phyloP scores from a whole-genome alignment of 2,797 vertebrate species.

The Staurois parvus region DNA sequence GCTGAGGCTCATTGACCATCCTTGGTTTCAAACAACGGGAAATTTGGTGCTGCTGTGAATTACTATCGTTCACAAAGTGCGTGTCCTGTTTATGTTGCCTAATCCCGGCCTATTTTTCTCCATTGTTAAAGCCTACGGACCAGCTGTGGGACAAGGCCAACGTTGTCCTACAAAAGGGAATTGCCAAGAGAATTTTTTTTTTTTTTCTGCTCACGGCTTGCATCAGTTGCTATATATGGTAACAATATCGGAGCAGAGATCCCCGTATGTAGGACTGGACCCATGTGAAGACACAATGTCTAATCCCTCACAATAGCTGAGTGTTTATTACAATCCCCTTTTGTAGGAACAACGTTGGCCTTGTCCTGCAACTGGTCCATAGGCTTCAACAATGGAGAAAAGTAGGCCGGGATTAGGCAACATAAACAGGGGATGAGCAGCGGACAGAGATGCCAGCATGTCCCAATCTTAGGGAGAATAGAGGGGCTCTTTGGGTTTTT shows the following conservation, averaged over 20 bases:
- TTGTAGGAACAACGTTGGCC: slow-evolving; percentile 9
- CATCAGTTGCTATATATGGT: not conserved
- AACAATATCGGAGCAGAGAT: slow-evolving; percentile 11
- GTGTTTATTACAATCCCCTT: slow-evolving; percentile 33
- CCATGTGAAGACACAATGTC: not conserved
- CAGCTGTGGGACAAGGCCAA: slow-evolving; percentile 3
- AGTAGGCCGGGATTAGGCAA: slow-evolving; percentile 19
- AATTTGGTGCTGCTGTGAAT: too few relatives aligned
- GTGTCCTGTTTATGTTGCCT: slow-evolving; percentile 31
- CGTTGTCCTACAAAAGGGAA: slow-evolving; percentile 8
- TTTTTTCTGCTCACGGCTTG: too few relatives aligned
- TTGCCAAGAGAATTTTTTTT: not conserved
- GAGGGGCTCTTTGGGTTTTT: slow-evolving; percentile 11
- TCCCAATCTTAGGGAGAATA: not conserved
- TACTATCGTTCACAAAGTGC: too few relatives aligned
- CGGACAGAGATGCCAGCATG: not conserved
- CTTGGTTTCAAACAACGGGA: too few relatives aligned
- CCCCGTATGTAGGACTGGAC: not conserved
- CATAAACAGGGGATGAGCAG: slow-evolving; percentile 37
- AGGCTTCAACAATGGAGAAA: slow-evolving; percentile 13
- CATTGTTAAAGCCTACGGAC: not conserved
- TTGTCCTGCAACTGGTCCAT: not conserved
- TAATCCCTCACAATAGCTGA: slow-evolving; percentile 27
- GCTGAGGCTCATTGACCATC: too few relatives aligned
- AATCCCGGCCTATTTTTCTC: slow-evolving; percentile 16